phyloP scores from a whole-genome alignment of 2,888 invertebrate species.

The Idaea aversata region DNA sequence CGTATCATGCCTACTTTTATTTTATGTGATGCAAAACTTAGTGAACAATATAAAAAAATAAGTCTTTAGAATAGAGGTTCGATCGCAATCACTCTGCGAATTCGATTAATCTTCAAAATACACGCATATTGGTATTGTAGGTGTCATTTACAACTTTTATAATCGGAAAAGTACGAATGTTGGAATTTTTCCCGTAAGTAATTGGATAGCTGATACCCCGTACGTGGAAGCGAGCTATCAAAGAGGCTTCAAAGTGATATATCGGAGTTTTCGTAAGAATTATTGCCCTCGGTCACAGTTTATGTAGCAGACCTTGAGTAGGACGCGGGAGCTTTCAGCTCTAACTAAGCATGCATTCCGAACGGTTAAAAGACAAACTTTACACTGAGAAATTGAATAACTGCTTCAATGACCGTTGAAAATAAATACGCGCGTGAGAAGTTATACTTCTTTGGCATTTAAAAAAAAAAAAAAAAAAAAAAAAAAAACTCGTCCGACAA shows the following conservation, averaged over 20 bases:
- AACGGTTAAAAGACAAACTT: neutral
- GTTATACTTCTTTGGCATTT: too few species aligned
- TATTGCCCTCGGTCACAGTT: constrained; percentile 56
- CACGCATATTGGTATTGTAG: neutral
- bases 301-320: constrained; percentile 49
- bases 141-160: neutral
- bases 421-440: too few species aligned
- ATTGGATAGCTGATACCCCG: constrained; percentile 1
- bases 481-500: too few species aligned
- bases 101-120: neutral
- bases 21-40: neutral
- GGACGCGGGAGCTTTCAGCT: constrained; percentile 22
- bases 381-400: neutral
- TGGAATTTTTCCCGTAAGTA: constrained; percentile 29
- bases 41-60: too few species aligned
- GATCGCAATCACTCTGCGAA: too few species aligned
- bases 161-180: neutral
- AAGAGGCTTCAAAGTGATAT: constrained; percentile 64
- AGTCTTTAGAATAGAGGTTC: too few species aligned
- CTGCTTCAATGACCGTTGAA: neutral
- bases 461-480: too few species aligned
- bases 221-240: constrained; percentile 57
- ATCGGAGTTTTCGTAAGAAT: constrained; percentile 63
- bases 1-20: neutral
- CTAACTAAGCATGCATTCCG: neutral